Evolutionary conservation across 2,113 vertebrate species (phyloP).

Genomic region (Connochaetes taurinus): DNA sequence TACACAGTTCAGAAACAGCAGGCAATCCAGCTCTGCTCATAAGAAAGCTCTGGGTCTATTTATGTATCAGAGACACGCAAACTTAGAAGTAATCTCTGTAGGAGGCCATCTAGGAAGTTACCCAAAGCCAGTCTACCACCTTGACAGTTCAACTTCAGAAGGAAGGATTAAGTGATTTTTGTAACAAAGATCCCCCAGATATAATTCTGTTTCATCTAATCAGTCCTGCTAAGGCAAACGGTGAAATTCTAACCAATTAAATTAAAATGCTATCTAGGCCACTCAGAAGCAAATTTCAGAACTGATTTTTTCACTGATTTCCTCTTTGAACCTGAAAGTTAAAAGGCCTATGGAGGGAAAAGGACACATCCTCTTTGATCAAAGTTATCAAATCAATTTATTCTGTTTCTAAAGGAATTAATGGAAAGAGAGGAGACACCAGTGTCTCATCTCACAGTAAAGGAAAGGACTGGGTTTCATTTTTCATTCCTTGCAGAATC

Average conservation of each 20-base stretch:
- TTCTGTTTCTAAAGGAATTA: conserved; percentile 45
- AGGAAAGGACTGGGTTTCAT: not conserved
- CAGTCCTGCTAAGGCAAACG: conserved; percentile 49
- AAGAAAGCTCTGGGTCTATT: conserved; percentile 12
- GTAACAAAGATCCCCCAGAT: conserved; percentile 4
- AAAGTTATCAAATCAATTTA: conserved; percentile 33
- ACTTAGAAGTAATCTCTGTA: not conserved
- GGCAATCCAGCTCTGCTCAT: not conserved
- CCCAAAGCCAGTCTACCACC: not conserved
- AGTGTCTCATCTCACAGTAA: not conserved
- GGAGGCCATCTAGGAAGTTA: conserved; percentile 31
- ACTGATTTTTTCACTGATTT: conserved; percentile 44
- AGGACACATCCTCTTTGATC: conserved; percentile 21
- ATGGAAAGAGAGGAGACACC: not conserved
- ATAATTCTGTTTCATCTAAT: conserved; percentile 49
- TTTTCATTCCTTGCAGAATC: not conserved
- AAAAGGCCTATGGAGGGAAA: not conserved
- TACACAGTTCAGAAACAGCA: not conserved
- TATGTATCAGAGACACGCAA: not conserved
- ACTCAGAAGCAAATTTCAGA: conserved; percentile 26
- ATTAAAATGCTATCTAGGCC: conserved; percentile 45
- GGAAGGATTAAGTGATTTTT: conserved; percentile 27
- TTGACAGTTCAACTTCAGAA: not conserved
- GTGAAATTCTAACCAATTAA: conserved; percentile 59
- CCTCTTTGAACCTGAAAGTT: conserved; percentile 41